Base-by-base conservation (phyloP, 2,888 invertebrate species). In the Epistrophella euchroma region DNA sequence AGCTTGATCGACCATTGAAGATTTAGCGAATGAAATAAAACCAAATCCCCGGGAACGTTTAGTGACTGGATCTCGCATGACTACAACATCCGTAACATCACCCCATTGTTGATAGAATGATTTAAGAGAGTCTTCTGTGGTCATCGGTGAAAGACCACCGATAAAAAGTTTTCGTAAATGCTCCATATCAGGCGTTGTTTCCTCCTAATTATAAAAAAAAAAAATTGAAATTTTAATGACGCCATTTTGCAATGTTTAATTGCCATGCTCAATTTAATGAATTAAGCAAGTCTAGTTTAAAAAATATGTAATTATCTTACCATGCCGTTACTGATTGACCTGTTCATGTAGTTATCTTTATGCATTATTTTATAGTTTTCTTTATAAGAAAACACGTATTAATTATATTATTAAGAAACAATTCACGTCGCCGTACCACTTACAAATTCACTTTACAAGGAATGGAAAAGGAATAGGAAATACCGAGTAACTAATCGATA, bases 31-130 rank as follows among this genome's bases (percentile, higher is more conserved):
- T 47, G 91, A 91, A 9, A 91, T 90, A 68, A 91, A 91, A 1
- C 92, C 91, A 76, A 91, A 91, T 37, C 91, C 91, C 19, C 91
- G 89, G 0, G 91, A 92, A 52, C 91, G 90, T 76, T 91, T 90
- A 22, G 90, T 90, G 0, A 90, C 85, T 4, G 91, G 90, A 88
- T 91, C 92, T 13, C 91, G 89, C 91, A 91, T 90, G 3, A 91
- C 91, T 22, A 91, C 89, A 15, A 90, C 90, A 79, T 92, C 91
- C 9, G 89, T 87, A 2, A 91, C 90, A 40, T 89, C 88, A 4
- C 91, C 91, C 86, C 91, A 91, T 76, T 91, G 90, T 3, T 88
- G 86, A 9, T 91, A 91, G 40, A 90, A 92, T 5, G 86, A 73
- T 6, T 90, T 90, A 22, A 91, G 74, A 0, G 89, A 88, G 0